Evolutionary conservation across 1,140 invertebrate species (phyloP).

Genomic region (Drosophila micromelanica): DNA sequence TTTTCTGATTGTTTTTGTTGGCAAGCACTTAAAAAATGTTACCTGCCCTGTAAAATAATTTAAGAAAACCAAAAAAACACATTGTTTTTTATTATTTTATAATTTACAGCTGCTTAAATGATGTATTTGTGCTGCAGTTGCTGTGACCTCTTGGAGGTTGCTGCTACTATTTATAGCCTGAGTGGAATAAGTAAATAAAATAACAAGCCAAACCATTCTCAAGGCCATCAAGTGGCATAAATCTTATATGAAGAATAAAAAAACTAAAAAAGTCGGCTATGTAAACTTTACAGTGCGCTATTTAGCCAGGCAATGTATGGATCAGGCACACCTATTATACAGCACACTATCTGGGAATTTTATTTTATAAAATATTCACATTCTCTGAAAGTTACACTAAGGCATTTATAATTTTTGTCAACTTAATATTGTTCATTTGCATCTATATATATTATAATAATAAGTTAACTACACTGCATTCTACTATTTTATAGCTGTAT

Average conservation of each 20-base stretch:
- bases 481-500: neutral
- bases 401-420: neutral
- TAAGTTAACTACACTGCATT: conserved; percentile 7
- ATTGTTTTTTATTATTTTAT: conserved; percentile 57
- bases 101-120: conserved; percentile 50
- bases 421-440: neutral
- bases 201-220: conserved; percentile 56
- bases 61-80: conserved; percentile 47
- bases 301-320: neutral
- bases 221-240: conserved; percentile 70
- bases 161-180: conserved; percentile 62
- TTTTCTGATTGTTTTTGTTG: conserved; percentile 18
- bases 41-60: conserved; percentile 58
- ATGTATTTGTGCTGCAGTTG: conserved; percentile 46
- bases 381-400: neutral
- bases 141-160: conserved; percentile 67
- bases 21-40: conserved; percentile 44
- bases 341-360: conserved; percentile 13
- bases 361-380: conserved; percentile 5
- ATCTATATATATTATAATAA: conserved; percentile 4
- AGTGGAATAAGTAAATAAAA: conserved; percentile 30
- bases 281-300: conserved; percentile 10
- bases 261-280: neutral
- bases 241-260: conserved; percentile 59
- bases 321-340: conserved; percentile 7